Conservation (phyloP, 1,140 invertebrate genomes). For the Euura lappo region DNA sequence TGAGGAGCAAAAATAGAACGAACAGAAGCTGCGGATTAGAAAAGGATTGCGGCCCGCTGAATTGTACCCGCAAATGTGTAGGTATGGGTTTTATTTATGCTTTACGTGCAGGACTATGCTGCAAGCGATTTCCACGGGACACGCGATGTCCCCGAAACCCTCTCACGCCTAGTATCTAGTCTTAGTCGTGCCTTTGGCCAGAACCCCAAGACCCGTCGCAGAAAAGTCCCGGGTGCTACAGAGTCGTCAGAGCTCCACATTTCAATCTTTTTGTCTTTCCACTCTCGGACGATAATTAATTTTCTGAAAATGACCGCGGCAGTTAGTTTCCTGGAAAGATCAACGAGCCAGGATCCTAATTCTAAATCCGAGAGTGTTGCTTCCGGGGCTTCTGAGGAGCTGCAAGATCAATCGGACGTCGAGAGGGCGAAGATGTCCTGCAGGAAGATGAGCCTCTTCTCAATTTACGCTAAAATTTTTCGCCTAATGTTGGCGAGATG, state of each 20-base stretch:
- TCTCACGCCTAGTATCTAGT: conserved; percentile 20
- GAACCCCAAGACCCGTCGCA: not conserved
- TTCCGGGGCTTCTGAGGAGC: not conserved
- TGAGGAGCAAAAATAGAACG: not conserved
- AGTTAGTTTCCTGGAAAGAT: not conserved
- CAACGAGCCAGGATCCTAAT: not conserved
- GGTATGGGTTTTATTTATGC: conserved; percentile 3
- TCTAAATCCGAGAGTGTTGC: not conserved
- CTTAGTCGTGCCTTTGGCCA: not conserved
- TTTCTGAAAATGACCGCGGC: not conserved
- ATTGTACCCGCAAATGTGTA: not conserved
- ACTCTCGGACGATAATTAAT: not conserved
- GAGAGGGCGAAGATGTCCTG: conserved; percentile 17
- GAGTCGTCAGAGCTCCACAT: not conserved
- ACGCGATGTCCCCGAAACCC: conserved; percentile 49
- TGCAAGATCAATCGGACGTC: not conserved
- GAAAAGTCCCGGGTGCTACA: not conserved
- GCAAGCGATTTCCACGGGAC: conserved; percentile 40
- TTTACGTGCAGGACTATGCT: conserved; percentile 24
- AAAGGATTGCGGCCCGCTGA: not conserved
- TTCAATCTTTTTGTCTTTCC: not conserved
- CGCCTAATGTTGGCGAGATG: conserved; percentile 41
- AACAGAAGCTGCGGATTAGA: not conserved
- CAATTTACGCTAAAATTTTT: conserved; percentile 46
- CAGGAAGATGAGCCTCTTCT: conserved; percentile 37